Conservation (phyloP, 2,888 invertebrate species). For the Metalampra italica region DNA sequence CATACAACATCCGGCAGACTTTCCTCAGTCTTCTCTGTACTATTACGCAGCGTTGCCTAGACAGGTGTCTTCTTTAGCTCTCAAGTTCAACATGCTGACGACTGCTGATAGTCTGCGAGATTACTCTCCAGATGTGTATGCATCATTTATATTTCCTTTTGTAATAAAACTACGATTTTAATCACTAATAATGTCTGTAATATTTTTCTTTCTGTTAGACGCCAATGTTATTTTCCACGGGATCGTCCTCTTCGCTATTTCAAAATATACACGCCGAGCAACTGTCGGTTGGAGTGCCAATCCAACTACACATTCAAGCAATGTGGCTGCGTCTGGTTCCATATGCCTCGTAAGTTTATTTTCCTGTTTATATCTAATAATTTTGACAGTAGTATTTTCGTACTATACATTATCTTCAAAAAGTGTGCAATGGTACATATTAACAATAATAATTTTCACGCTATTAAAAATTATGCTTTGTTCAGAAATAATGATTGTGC, state of each 20-base stretch:
- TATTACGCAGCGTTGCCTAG: slow-evolving; percentile 33
- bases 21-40: slow-evolving; percentile 38
- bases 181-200: no score
- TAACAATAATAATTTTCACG: no score
- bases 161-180: no score
- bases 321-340: slow-evolving; percentile 38
- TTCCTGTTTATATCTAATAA: neutral
- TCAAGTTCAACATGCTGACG: slow-evolving; percentile 32
- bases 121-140: slow-evolving; percentile 35
- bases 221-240: slow-evolving; percentile 42
- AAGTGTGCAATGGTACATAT: no score
- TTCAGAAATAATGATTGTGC: no score
- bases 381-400: neutral
- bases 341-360: slow-evolving; percentile 47
- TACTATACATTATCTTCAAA: neutral
- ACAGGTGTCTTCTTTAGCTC: slow-evolving; percentile 36
- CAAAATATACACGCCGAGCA: slow-evolving; percentile 37
- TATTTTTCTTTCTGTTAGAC: slow-evolving; percentile 24
- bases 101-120: slow-evolving; percentile 22
- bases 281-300: slow-evolving; percentile 45
- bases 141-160: slow-evolving; percentile 1
- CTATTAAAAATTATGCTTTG: no score
- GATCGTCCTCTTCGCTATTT: slow-evolving; percentile 39
- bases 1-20: slow-evolving; percentile 43
- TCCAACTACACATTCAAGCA: slow-evolving; percentile 30